These are phyloP conservation scores for Rhagologus leucostigma DNA, from an alignment of 2,113 vertebrate species.

Conservation along the genomic window DNA sequence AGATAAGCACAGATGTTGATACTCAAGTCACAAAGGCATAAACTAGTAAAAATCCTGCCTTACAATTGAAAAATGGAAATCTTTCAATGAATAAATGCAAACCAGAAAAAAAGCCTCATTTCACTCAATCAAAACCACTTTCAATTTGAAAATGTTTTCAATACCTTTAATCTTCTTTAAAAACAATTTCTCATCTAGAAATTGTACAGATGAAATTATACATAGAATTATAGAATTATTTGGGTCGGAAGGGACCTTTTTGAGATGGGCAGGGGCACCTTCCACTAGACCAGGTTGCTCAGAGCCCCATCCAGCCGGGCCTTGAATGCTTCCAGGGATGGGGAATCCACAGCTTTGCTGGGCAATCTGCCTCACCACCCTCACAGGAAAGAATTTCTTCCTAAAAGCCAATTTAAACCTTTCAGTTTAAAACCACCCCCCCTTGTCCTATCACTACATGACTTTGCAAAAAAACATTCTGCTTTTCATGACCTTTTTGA, in stretches of 20 bases:
- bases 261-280: not conserved
- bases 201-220: not conserved
- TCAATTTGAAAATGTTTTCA: not conserved
- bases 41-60: not conserved
- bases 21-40: not conserved
- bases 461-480: not conserved
- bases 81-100: not conserved
- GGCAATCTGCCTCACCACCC: not conserved
- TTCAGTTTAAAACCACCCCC: not conserved
- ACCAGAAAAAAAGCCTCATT: not conserved
- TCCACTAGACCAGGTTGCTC: not conserved
- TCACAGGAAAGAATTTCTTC: not conserved
- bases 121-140: not conserved
- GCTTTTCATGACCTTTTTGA: not conserved
- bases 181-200: not conserved
- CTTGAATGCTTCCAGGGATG: not conserved
- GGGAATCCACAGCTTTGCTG: accelerated
- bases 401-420: not conserved
- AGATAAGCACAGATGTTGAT: not conserved
- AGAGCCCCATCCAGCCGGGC: not conserved
- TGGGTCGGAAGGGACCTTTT: not conserved
- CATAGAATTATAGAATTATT: not conserved
- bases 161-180: not conserved
- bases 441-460: not conserved
- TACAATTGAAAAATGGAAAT: not conserved